Base-by-base conservation (phyloP, 2,113 vertebrate species). In the Barbus barbus region DNA sequence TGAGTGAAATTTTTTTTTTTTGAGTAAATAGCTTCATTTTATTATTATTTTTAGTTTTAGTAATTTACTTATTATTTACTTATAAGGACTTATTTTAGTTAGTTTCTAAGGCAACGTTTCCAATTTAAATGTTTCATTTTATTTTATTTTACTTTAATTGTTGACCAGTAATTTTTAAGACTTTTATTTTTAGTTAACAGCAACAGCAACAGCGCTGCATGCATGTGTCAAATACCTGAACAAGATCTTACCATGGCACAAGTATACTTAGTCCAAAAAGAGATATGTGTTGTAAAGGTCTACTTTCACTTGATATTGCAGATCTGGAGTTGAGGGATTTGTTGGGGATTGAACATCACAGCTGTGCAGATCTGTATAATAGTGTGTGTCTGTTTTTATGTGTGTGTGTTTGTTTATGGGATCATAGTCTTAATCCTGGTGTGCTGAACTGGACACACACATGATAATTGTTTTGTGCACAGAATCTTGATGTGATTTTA, bases 321-420 rank as follows among this genome's bases (percentile, higher is more conserved):
- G 18, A 72, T 72, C 4, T 9, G 38, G 38, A 41, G 9, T 41
- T 41, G 9, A 1, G 22, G 28, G 28, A 65, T 28, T 63, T 79
- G 24, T 58, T 14, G 65, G 12, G n/a, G 5, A 78, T 88, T 90
- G 79, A 90, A 88, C 89, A 11, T 41, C 38, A 9, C 38, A 41
- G 38, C 38, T 41, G 38, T 11, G 38, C 38, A 41, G 38, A 93
- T 94, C 48, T 81, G 51, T 58, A 33, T n/a, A 14, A 77, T 36
- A 36, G 28, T 28, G 77, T n/a, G 91, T 89, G 90, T 88, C 83
- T 83, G 67, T 85, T 67, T 12, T 24, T 85, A 84, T 83, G 84
- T 84, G 86, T 41, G 9, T 53, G 78, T 94, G 92, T 95, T 95
- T 94, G 88, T 89, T 89, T 90, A 90, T 87, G 89, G 89, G 92